These are phyloP conservation scores for Meles meles DNA, from an alignment of 2,113 vertebrate species.

Conservation along the genomic window DNA sequence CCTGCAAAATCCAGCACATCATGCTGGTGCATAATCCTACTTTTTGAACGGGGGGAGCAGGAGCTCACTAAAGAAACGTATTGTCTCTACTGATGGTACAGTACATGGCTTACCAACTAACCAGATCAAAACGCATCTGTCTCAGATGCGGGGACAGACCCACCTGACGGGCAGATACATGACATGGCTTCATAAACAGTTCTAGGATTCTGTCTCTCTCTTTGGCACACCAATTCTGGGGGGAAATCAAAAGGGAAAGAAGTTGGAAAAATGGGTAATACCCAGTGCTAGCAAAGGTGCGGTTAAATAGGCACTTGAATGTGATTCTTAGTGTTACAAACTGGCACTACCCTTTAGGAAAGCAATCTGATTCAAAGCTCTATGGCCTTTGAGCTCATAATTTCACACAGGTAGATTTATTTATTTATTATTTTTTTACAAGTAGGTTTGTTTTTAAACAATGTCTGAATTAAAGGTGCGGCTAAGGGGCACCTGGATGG, in stretches of 20 bases:
- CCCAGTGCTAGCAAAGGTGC: neutral
- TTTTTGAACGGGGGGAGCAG: neutral
- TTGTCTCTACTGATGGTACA: neutral
- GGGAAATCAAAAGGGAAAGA: neutral
- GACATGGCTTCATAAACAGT: neutral
- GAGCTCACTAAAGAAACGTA: neutral
- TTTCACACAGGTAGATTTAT: neutral
- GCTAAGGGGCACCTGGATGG: too few species aligned
- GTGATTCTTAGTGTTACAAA: neutral
- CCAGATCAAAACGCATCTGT: neutral
- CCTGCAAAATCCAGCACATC: neutral
- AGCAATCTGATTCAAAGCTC: neutral
- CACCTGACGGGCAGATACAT: too few species aligned
- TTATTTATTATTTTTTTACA: neutral
- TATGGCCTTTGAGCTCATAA: neutral
- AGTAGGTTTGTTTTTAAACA: neutral
- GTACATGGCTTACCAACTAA: neutral
- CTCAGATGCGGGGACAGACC: neutral
- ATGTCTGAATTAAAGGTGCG: neutral
- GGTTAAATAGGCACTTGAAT: neutral
- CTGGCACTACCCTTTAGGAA: neutral
- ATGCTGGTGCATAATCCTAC: neutral
- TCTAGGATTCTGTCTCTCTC: neutral
- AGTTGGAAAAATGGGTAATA: neutral
- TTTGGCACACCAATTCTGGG: neutral